Evolutionary conservation across 2,113 vertebrate genomes (phyloP), one percentile per base, ranked within the genome.

Genomic region (Tetrax tetrax): DNA sequence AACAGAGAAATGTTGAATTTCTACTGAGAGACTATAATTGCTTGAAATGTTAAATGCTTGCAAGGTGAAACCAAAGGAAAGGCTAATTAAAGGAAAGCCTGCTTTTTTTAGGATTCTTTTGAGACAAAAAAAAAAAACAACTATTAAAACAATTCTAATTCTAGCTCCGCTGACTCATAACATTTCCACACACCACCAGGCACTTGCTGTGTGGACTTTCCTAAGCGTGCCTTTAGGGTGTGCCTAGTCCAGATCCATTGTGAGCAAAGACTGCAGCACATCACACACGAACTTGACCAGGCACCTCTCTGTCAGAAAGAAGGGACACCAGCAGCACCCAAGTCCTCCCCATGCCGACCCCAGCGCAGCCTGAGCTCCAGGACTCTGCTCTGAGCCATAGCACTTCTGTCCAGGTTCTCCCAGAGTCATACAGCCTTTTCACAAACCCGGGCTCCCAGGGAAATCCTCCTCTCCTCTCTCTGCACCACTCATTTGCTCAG

Each of bases 271-370:
- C 48, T 63, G 48, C 28, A 43, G 54, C 22, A 45, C 5, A 0
- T 48, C n/a, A 35, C 2, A 0, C 2, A 0, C 9, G 5, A 15
- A 41, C 11, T 28, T 1, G 2, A 24, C 24, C 6, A 0, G 45
- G 19, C 2, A 1, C 14, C 31, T 22, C 33, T 41, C 60, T 35
- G 9, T 18, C 3, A 2, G 48, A 51, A 84, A 19, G 29, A 63
- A 65, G 28, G 6, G 43, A 48, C 14, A 64, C 51, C n/a, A 1
- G 0, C 37, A 84, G 45, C 37, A 50, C 8, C 12, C 47, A 29
- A 33, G 33, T 68, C 24, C 65, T 17, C 9, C 22, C 48, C 35
- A 45, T 4, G 0, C 16, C 2, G 4, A 47, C 6, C 3, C 17
- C 2, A 2, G 22, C 14, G 24, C 37, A 63, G 63, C 37, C 18